phyloP scores from a whole-genome alignment of 2,797 vertebrate species.

The Danio aesculapii region DNA sequence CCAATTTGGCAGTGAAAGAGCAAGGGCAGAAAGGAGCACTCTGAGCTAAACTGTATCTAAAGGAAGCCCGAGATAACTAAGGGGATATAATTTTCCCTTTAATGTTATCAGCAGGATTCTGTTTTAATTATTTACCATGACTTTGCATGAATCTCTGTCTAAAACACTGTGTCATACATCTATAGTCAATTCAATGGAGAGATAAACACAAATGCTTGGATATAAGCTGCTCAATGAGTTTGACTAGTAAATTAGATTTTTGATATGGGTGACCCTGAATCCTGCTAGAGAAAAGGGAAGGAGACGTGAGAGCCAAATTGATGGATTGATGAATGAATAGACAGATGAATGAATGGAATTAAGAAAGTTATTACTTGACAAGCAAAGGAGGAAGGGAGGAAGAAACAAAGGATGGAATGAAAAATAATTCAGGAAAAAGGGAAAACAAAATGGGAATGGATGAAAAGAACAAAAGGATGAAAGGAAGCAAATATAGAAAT shows the following conservation, averaged over 20 bases:
- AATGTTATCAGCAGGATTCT: constrained; percentile 21
- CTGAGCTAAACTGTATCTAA: constrained; percentile 21
- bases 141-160: background rate
- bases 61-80: constrained; percentile 32
- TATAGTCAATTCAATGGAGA: background rate
- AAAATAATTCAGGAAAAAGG: background rate
- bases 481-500: background rate
- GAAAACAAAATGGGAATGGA: background rate
- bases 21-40: constrained; percentile 12
- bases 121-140: constrained; percentile 23
- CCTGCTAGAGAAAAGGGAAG: background rate
- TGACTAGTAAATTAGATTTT: constrained; percentile 65
- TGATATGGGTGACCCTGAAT: constrained; percentile 54
- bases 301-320: background rate
- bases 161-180: background rate
- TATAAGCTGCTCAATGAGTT: constrained; percentile 53
- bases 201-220: constrained; percentile 46
- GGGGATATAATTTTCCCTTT: constrained; percentile 4
- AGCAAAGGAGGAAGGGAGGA: too few relatives aligned
- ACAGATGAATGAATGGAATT: background rate
- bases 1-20: constrained; percentile 39
- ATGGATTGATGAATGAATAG: background rate
- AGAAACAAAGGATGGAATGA: background rate
- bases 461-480: constrained; percentile 27
- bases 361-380: too few relatives aligned